These are phyloP conservation scores for Anastrepha ludens DNA, from an alignment of 1,140 invertebrate species.

Conservation along the genomic window DNA sequence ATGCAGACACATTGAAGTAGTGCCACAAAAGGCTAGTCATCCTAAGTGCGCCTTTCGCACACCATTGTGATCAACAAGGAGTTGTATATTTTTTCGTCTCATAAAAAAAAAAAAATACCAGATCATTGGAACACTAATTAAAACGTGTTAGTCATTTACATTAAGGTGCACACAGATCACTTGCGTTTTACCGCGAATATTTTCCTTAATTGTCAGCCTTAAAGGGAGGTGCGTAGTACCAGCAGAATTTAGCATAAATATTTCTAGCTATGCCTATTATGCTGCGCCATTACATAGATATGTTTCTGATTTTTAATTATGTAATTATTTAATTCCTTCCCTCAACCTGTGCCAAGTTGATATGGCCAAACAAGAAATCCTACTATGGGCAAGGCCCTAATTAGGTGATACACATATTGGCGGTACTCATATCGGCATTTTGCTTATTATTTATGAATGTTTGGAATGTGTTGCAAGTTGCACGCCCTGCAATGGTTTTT, in stretches of 20 bases:
- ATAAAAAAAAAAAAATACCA: background rate
- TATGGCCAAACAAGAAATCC: background rate
- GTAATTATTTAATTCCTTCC: background rate
- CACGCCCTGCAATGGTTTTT: background rate
- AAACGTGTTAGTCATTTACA: background rate
- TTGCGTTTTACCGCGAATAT: background rate
- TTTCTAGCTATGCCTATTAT: background rate
- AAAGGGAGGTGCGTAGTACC: background rate
- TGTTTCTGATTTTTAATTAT: slow-evolving; percentile 27
- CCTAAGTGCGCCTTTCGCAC: no score
- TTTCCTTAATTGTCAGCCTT: background rate
- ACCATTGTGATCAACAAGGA: no score
- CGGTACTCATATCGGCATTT: background rate
- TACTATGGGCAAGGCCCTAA: background rate
- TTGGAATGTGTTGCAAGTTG: slow-evolving; percentile 15
- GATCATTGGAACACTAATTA: slow-evolving; percentile 12
- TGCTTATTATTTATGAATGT: slow-evolving; percentile 30
- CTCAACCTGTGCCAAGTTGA: background rate
- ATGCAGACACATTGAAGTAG: no score
- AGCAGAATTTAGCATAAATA: slow-evolving; percentile 28
- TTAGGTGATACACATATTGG: background rate
- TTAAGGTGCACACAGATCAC: background rate
- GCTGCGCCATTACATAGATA: background rate
- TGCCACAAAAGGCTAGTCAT: no score
- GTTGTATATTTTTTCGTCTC: background rate